Evolutionary conservation across 64 coral and sea anemone genomes (phyloP).

Genomic region (Stichodactyla mertensii): DNA sequence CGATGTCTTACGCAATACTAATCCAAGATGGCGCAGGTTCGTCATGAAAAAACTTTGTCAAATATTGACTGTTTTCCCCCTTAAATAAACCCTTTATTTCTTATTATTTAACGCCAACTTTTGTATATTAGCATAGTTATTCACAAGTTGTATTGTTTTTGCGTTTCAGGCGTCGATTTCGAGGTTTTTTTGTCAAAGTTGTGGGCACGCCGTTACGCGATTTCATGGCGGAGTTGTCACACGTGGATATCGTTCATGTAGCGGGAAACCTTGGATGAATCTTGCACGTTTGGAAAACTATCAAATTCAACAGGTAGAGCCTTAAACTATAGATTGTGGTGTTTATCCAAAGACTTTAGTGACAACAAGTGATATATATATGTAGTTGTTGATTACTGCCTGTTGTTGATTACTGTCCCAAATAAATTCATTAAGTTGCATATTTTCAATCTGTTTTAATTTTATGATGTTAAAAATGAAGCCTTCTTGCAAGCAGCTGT

Average conservation of each 20-base stretch:
- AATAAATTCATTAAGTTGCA: too few relatives aligned
- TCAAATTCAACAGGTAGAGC: constrained; percentile 9
- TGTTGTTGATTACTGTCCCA: too few relatives aligned
- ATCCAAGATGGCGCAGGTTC: constrained; percentile 88
- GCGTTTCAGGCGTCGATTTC: constrained; percentile 56
- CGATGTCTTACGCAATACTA: constrained; percentile 29
- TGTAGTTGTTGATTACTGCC: too few relatives aligned
- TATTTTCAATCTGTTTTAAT: too few relatives aligned
- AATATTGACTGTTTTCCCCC: background rate
- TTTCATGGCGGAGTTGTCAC: constrained; percentile 34
- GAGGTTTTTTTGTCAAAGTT: constrained; percentile 68
- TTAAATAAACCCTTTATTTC: background rate
- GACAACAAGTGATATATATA: background rate
- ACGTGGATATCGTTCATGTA: constrained; percentile 45
- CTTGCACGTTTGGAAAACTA: background rate
- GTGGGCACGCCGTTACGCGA: constrained; percentile 52
- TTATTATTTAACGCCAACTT: background rate
- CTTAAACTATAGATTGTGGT: background rate
- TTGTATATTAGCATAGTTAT: background rate
- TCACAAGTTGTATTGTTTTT: background rate
- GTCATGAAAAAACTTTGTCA: background rate
- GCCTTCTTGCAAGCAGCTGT: too few relatives aligned
- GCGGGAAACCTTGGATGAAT: background rate
- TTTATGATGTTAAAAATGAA: too few relatives aligned
- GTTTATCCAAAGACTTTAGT: background rate